Evolutionary conservation across 1,140 invertebrate species (phyloP).

Genomic region (Mya arenaria): DNA sequence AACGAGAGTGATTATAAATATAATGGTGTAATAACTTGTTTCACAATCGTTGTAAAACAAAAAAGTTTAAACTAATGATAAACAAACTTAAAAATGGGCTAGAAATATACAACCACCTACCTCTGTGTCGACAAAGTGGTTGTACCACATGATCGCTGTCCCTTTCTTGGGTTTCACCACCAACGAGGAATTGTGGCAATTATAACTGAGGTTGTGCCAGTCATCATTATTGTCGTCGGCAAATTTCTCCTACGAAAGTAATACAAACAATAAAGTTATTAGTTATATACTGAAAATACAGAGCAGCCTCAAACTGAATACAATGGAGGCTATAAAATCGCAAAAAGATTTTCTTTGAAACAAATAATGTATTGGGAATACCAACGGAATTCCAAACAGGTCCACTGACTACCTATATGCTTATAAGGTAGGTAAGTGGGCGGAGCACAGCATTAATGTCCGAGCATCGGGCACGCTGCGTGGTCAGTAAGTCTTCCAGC

Average conservation of each 20-base stretch:
- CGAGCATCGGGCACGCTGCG: too few relatives aligned
- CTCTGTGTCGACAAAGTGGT: slow-evolving; percentile 24
- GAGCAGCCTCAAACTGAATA: background rate
- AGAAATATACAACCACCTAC: too few relatives aligned
- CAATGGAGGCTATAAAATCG: background rate
- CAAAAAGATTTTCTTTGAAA: background rate
- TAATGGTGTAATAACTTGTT: too few relatives aligned
- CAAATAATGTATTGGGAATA: background rate
- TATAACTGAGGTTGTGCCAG: slow-evolving; percentile 39
- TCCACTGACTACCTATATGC: background rate
- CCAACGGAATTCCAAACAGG: background rate
- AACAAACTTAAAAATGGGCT: too few relatives aligned
- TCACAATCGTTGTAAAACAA: too few relatives aligned
- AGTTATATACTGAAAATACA: background rate
- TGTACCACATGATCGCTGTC: slow-evolving; percentile 51
- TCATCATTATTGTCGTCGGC: slow-evolving; percentile 8
- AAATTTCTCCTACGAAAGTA: slow-evolving; percentile 29
- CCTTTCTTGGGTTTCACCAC: slow-evolving; percentile 14
- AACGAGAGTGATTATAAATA: too few relatives aligned
- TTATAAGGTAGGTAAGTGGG: too few relatives aligned
- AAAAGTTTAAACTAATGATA: too few relatives aligned
- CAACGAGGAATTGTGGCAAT: slow-evolving; percentile 32
- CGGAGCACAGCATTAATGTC: too few relatives aligned
- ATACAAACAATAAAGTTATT: background rate
- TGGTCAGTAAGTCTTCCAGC: too few relatives aligned